These are phyloP conservation scores for Ctenicera cuprea DNA, from an alignment of 2,888 invertebrate species.

Conservation along the genomic window DNA sequence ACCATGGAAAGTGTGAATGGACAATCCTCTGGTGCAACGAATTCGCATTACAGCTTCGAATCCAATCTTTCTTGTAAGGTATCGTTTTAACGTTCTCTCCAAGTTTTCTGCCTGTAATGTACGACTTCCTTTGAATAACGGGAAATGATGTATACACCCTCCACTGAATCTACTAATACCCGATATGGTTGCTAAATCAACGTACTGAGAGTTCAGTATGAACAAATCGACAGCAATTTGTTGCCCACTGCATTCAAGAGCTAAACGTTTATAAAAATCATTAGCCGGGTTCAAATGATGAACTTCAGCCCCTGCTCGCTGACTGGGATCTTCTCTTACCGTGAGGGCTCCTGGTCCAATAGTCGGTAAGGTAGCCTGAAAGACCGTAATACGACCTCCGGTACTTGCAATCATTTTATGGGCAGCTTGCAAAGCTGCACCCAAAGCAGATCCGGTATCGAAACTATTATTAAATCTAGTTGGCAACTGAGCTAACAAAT, in stretches of 20 bases:
- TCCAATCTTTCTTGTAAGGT: conserved; percentile 97
- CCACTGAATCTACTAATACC: conserved; percentile 97
- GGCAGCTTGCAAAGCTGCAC: conserved; percentile 94
- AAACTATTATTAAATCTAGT: conserved; percentile 77
- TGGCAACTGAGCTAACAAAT: conserved; percentile 87
- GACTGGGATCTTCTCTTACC: conserved; percentile 91
- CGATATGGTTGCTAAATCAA: conserved; percentile 94
- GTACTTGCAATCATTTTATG: conserved; percentile 93
- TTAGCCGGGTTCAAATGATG: conserved; percentile 94
- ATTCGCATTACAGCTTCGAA: conserved; percentile 99
- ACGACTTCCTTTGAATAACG: conserved; percentile 86
- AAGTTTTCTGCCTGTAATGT: conserved; percentile 84
- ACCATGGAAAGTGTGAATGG: conserved; percentile 99
- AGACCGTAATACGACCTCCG: conserved; percentile 96
- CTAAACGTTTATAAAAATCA: conserved; percentile 97
- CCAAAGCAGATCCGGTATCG: conserved; percentile 89
- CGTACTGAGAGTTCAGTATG: conserved; percentile 93
- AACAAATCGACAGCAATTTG: conserved; percentile 98
- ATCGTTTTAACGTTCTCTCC: conserved; percentile 86
- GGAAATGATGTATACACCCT: conserved; percentile 94
- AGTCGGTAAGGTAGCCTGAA: conserved; percentile 93
- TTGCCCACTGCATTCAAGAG: conserved; percentile 96
- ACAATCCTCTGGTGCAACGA: conserved; percentile 93
- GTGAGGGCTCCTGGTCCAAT: conserved; percentile 92
- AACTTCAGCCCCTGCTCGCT: conserved; percentile 85